Evolutionary conservation across 2,888 invertebrate genomes (phyloP).

Genomic region (Noctua janthina): DNA sequence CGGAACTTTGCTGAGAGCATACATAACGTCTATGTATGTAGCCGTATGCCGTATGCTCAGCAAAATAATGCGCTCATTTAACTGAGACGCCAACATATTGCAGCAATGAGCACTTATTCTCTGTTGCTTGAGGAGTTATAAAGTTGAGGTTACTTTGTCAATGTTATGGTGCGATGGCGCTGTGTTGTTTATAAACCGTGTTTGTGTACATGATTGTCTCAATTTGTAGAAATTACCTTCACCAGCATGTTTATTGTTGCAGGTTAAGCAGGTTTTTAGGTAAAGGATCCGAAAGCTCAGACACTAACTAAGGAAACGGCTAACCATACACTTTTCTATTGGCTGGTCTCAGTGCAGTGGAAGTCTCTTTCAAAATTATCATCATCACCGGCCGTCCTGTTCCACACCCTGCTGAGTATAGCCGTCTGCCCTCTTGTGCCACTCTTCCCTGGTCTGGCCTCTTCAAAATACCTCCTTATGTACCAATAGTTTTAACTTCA

Average conservation of each 20-base stretch:
- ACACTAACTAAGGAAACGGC: not conserved
- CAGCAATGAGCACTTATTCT: constrained; percentile 29
- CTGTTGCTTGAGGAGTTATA: constrained; percentile 31
- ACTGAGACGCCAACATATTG: constrained; percentile 55
- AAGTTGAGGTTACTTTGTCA: constrained; percentile 22
- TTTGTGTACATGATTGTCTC: constrained; percentile 1
- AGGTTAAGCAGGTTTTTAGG: not conserved
- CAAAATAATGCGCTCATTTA: constrained; percentile 58
- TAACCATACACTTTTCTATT: not conserved
- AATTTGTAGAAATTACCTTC: not conserved
- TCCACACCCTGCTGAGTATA: not conserved
- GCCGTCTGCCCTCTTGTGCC: not conserved
- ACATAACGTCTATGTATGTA: constrained; percentile 6
- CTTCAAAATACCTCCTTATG: not conserved
- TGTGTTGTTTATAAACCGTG: constrained; percentile 13
- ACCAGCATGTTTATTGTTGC: not conserved
- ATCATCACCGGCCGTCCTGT: not conserved
- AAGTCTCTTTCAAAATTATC: not conserved
- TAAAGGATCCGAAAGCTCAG: not conserved
- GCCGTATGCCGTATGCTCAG: constrained; percentile 7
- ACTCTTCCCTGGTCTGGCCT: not conserved
- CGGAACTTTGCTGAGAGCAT: constrained; percentile 30
- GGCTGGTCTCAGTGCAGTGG: too few species aligned
- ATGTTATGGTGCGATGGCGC: constrained; percentile 6
- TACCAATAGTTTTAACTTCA: not conserved